phyloP scores from a whole-genome alignment of 2,113 vertebrate genomes.

The Podarcis raffonei region DNA sequence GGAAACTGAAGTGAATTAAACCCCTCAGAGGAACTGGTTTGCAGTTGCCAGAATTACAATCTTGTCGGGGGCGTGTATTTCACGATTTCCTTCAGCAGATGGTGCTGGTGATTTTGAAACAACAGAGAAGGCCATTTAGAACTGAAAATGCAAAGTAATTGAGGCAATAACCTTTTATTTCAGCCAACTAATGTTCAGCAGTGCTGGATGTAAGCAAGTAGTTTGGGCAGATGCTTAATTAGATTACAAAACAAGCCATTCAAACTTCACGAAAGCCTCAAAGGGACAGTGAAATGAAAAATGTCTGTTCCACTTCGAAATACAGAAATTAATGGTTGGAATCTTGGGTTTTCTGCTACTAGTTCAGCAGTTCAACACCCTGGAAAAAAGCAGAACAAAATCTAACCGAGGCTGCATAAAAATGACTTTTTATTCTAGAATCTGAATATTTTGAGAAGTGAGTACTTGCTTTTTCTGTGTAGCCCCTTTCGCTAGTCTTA shows the following conservation, averaged over 20 bases:
- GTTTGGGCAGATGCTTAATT: constrained; percentile 18
- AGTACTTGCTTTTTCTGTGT: too few species aligned
- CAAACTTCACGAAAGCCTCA: not conserved
- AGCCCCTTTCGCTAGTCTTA: too few species aligned
- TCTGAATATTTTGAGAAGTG: too few species aligned
- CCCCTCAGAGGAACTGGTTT: not conserved
- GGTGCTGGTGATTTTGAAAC: constrained; percentile 25
- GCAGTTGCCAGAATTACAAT: not conserved
- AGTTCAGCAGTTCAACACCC: not conserved
- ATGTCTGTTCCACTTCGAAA: not conserved
- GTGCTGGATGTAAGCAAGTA: not conserved
- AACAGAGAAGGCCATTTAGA: not conserved
- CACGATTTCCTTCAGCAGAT: constrained; percentile 5
- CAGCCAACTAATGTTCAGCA: not conserved
- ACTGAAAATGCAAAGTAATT: not conserved
- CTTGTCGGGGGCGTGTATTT: not conserved
- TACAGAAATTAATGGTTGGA: not conserved
- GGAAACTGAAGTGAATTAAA: not conserved
- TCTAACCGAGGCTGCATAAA: too few species aligned
- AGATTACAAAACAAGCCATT: constrained; percentile 9
- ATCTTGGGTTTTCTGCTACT: not conserved
- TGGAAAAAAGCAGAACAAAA: not conserved
- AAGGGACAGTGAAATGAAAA: not conserved
- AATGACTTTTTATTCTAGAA: too few species aligned
- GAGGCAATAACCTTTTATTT: not conserved